A percentile compares a stretch with the other conserved stretches of the same genome.
These are phyloP conservation scores for Rhinichthys klamathensis DNA, from an alignment of 2,113 vertebrate genomes.

Conservation along the genomic window DNA sequence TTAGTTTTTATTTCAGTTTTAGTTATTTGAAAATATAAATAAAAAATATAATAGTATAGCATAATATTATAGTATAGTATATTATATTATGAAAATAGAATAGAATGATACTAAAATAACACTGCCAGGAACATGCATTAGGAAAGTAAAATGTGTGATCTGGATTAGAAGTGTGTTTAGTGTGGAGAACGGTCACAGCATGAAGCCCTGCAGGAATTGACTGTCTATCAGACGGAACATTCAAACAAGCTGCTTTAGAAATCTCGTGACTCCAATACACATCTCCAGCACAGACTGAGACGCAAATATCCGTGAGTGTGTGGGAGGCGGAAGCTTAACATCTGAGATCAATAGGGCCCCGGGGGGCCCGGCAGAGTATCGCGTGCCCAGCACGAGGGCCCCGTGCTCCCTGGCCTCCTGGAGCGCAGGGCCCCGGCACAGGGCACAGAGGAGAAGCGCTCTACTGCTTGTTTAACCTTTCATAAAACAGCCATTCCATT, in stretches of 20 bases:
- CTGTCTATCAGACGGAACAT: constrained; percentile 28
- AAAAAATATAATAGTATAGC: too few species aligned
- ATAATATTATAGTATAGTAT: too few species aligned
- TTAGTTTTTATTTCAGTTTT: too few species aligned
- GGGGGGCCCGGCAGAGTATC: neutral
- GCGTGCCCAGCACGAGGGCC: constrained; percentile 26
- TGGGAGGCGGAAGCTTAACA: constrained; percentile 34
- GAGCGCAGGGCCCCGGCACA: neutral
- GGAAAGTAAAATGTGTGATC: neutral
- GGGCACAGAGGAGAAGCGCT: neutral
- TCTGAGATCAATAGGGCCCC: constrained; percentile 39
- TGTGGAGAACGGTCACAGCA: neutral
- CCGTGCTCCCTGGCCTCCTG: constrained; percentile 16
- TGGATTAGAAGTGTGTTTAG: neutral
- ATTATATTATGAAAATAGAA: neutral
- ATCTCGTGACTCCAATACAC: constrained; percentile 18
- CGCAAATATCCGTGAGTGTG: constrained; percentile 38
- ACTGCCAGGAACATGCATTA: neutral
- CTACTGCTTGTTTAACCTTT: constrained; percentile 27
- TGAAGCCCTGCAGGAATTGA: constrained; percentile 13
- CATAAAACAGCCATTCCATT: constrained; percentile 8
- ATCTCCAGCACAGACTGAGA: constrained; percentile 35
- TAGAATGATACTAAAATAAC: neutral
- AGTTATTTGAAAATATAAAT: too few species aligned
- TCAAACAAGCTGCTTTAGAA: constrained; percentile 29